Evolutionary conservation across 2,113 vertebrate species (phyloP), one percentile per base, ranked within the genome.

Genomic region (Elachura formosa): DNA sequence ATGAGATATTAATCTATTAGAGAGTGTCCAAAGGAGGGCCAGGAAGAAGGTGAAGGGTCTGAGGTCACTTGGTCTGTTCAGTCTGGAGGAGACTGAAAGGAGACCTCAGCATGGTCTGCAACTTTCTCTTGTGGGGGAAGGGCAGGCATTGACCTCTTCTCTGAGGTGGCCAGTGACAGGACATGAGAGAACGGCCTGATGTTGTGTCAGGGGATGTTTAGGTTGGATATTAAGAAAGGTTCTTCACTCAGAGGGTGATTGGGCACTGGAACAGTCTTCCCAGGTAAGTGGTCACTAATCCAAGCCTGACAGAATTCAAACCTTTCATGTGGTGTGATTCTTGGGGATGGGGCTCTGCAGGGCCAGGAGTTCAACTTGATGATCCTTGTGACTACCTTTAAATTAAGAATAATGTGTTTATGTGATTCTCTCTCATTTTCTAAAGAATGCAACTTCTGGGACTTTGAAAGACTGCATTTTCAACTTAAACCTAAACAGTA

Each of bases 281-380:
- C 38, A 52, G 23, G 12, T 12, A 52, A 86, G 10, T 23, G 45
- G 16, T 45, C 38, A 45, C 23, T n/a, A 61, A 18, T 7, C 5
- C 38, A 61, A 38, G 10, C 54, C 14, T 61, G 33, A 9, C 5
- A 20, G 28, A 52, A 3, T 16, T 29, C 54, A 69, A 69, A 8
- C 5, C 1, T 52, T 45, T 61, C 10, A 24, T 0, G 0, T n/a
- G 33, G 5, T 52, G 18, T 52, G 28, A 33, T 23, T 45, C 33
- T 22, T 43, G 14, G 25, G 36, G 17, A 21, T 18, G 31, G 63
- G 16, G 14, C 22, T 5, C 6, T 52, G 45, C 33, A 52, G 14
- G 22, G 14, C 18, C 38, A 45, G 23, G 23, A 38, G 19, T 13
- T 77, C 63, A 38, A 5, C 28, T 52, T 16, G 14, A 28, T 61